phyloP scores from a whole-genome alignment of 2,113 vertebrate genomes.

The Paralichthys olivaceus region DNA sequence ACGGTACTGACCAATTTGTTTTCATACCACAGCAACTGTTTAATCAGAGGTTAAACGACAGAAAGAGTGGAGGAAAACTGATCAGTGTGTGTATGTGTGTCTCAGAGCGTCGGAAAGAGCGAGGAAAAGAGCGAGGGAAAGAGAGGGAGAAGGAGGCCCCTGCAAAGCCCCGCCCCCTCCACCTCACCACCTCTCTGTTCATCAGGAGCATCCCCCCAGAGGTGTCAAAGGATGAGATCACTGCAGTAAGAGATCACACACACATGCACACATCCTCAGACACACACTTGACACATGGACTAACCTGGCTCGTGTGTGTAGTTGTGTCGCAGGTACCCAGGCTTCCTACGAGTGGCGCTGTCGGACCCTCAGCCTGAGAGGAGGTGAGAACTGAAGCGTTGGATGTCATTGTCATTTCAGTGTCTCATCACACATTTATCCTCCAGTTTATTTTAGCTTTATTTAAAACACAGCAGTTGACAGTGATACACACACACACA shows the following conservation, averaged over 20 bases:
- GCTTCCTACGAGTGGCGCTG: slow-evolving; percentile 92
- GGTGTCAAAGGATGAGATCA: slow-evolving; percentile 90
- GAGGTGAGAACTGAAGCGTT: slow-evolving; percentile 75
- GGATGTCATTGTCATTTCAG: not conserved
- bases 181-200: slow-evolving; percentile 92
- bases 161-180: slow-evolving; percentile 86
- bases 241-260: slow-evolving; percentile 80
- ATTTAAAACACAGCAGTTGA: not conserved
- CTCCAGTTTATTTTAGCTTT: not conserved
- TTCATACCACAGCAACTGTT: not conserved
- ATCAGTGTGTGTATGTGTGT: slow-evolving; percentile 18
- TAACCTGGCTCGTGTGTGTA: slow-evolving; percentile 48
- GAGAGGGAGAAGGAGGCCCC: slow-evolving; percentile 77
- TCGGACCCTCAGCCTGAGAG: slow-evolving; percentile 91
- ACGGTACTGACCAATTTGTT: slow-evolving; percentile 7
- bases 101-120: slow-evolving; percentile 69
- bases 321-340: slow-evolving; percentile 89
- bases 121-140: slow-evolving; percentile 70
- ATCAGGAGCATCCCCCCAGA: slow-evolving; percentile 91
- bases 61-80: too few relatives aligned
- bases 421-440: not conserved
- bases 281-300: not conserved
- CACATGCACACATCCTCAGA: slow-evolving; percentile 16
- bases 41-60: not conserved
- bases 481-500: too few relatives aligned